Evolutionary conservation across 2,113 vertebrate genomes (phyloP).

Genomic region (Pseudorhombus dupliciocellatus): DNA sequence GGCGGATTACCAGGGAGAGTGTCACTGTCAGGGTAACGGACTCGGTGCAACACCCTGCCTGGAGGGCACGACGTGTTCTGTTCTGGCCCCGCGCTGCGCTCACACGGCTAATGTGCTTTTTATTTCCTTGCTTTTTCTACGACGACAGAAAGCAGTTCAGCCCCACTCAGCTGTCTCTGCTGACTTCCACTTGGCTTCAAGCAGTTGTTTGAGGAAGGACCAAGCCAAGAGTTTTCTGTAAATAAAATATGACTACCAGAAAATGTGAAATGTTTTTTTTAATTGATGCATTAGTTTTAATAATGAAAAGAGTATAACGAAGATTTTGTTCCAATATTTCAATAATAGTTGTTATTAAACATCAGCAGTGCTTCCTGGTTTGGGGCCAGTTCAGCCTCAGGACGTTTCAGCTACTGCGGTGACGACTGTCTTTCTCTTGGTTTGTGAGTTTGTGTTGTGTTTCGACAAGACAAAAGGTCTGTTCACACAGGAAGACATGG

Average conservation of each 20-base stretch:
- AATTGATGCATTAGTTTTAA: background rate
- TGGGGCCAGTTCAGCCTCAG: background rate
- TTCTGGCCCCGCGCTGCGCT: background rate
- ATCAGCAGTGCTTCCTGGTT: too few relatives aligned
- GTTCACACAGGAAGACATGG: too few relatives aligned
- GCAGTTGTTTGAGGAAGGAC: background rate
- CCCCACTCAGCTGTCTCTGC: background rate
- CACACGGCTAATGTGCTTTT: background rate
- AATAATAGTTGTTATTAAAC: too few relatives aligned
- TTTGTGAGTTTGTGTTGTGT: background rate
- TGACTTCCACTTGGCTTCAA: background rate
- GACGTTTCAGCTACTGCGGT: too few relatives aligned
- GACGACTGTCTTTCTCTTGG: background rate
- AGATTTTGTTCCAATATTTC: too few relatives aligned
- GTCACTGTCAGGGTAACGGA: conserved; percentile 34
- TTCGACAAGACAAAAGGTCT: background rate
- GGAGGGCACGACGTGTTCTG: conserved; percentile 3
- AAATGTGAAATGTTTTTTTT: background rate
- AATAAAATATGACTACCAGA: background rate
- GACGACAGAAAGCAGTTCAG: background rate
- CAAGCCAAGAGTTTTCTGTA: background rate
- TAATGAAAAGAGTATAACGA: too few relatives aligned
- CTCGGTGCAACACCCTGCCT: conserved; percentile 38
- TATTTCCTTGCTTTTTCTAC: background rate
- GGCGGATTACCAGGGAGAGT: conserved; percentile 24